Evolutionary conservation across 2,113 vertebrate genomes (phyloP).

Genomic region (Oriolus oriolus): DNA sequence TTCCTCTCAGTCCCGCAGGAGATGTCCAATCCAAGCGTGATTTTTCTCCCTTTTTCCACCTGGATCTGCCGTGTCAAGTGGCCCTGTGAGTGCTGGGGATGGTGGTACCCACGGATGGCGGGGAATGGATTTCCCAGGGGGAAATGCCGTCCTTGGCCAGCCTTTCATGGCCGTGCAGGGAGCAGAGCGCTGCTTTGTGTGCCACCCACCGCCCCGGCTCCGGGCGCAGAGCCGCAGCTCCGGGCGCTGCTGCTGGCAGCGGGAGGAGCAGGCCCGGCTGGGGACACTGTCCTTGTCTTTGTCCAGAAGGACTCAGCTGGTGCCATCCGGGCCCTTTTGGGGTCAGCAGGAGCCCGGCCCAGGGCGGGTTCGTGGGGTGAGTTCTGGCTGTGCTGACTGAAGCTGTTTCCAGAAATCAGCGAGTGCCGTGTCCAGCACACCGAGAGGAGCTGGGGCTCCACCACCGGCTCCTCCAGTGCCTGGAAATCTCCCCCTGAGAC

Average conservation of each 20-base stretch:
- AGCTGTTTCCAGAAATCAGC: background rate
- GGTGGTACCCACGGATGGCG: accelerated
- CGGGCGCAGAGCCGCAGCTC: too few relatives aligned
- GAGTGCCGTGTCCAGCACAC: background rate
- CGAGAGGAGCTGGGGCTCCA: accelerated
- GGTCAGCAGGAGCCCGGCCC: background rate
- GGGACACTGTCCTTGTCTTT: background rate
- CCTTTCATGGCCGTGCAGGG: background rate
- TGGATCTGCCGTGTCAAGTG: accelerated
- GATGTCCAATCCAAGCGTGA: accelerated
- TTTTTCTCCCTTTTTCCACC: background rate
- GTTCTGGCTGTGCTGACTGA: background rate
- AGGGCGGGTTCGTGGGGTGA: background rate
- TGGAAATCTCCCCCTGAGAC: background rate
- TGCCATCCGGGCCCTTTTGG: background rate
- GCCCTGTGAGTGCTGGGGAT: background rate
- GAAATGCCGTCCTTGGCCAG: background rate
- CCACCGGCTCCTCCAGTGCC: accelerated
- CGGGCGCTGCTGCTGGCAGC: background rate
- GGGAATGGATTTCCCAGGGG: background rate
- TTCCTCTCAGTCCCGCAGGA: background rate
- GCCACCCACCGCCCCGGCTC: background rate
- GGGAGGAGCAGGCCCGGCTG: background rate
- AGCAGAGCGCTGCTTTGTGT: background rate
- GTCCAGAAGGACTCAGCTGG: background rate